These are phyloP conservation scores for Lydus trimaculatus DNA, from an alignment of 2,888 invertebrate genomes.

Conservation along the genomic window DNA sequence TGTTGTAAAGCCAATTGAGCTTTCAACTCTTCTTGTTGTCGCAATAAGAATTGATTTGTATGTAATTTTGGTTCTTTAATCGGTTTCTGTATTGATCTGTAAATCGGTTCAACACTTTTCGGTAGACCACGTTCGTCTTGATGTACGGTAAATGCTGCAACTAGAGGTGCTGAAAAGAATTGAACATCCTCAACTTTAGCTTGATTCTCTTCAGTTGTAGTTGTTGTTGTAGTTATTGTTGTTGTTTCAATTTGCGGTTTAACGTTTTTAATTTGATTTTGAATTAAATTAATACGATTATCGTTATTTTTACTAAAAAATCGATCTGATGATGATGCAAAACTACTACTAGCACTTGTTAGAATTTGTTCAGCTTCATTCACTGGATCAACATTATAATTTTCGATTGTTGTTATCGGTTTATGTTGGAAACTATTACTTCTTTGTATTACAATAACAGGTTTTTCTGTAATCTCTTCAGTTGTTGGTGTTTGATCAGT, in stretches of 20 bases:
- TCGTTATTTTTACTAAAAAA: constrained; percentile 28
- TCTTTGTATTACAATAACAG: constrained; percentile 51
- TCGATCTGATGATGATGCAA: constrained; percentile 31
- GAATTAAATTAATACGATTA: constrained; percentile 18
- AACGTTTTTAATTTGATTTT: background rate
- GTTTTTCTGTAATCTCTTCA: constrained; percentile 35
- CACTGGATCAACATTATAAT: constrained; percentile 29
- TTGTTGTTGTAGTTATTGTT: constrained; percentile 64
- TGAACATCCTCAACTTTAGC: constrained; percentile 75
- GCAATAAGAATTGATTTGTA: constrained; percentile 27
- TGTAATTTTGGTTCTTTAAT: constrained; percentile 27
- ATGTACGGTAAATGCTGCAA: constrained; percentile 86
- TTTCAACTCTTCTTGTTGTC: constrained; percentile 36
- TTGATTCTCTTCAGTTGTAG: constrained; percentile 73
- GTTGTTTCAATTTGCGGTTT: constrained; percentile 32
- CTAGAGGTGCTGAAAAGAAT: constrained; percentile 81
- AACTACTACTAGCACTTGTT: constrained; percentile 51
- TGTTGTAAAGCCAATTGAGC: constrained; percentile 65
- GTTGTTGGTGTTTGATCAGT: constrained; percentile 21
- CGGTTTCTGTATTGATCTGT: constrained; percentile 55
- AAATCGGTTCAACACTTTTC: constrained; percentile 79
- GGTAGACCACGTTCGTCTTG: constrained; percentile 82
- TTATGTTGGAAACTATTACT: constrained; percentile 49
- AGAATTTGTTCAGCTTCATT: constrained; percentile 50
- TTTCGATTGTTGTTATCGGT: constrained; percentile 46